Conservation (phyloP, 2,113 vertebrate genomes). For the Scalopus aquaticus region DNA sequence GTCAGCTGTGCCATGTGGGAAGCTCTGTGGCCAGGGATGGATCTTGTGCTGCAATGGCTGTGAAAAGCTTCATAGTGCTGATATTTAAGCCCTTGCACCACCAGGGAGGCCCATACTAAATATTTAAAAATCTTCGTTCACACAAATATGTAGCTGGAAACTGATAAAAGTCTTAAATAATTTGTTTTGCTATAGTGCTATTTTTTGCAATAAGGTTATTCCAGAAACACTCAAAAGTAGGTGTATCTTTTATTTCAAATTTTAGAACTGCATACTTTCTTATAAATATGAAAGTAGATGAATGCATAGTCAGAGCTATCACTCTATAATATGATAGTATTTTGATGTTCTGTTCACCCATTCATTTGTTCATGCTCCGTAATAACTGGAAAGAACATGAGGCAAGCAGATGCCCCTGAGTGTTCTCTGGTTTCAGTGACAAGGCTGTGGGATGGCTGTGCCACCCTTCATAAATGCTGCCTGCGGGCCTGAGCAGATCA, state of each 20-base stretch:
- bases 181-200: background rate
- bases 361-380: background rate
- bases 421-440: background rate
- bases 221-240: background rate
- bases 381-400: background rate
- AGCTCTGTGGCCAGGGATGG: too few species aligned
- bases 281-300: background rate
- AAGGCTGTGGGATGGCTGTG: background rate
- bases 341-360: background rate
- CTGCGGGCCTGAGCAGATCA: accelerated
- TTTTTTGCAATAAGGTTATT: background rate
- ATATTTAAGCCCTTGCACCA: too few species aligned
- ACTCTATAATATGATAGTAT: background rate
- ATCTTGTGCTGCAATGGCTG: too few species aligned
- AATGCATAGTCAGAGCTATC: background rate
- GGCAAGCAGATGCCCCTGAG: background rate
- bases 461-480: background rate
- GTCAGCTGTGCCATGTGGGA: too few species aligned
- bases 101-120: too few species aligned
- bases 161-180: background rate
- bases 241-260: background rate
- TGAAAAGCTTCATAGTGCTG: too few species aligned
- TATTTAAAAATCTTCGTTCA: background rate
- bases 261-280: background rate
- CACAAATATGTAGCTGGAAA: background rate